phyloP scores from a whole-genome alignment of 2,888 invertebrate species.

The Athalia rosae region DNA sequence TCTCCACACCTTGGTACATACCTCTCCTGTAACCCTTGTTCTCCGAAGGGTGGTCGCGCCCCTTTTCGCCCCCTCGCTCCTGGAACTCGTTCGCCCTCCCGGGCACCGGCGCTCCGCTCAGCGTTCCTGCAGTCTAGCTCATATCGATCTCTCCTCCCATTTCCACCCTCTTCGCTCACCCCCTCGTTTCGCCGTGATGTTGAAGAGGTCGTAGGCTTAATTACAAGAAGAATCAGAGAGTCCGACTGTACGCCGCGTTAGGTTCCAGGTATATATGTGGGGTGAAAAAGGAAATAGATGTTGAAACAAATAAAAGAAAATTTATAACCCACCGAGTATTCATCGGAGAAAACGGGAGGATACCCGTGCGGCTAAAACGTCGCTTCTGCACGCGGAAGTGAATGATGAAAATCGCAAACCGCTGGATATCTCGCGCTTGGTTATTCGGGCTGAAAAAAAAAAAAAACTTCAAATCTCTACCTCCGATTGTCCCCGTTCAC shows the following conservation, averaged over 20 bases:
- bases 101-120: conserved; percentile 24
- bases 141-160: conserved; percentile 27
- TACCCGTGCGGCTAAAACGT: too few species aligned
- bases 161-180: neutral
- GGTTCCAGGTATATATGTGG: neutral
- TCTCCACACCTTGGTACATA: conserved; percentile 20
- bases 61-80: conserved; percentile 25
- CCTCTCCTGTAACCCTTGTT: conserved; percentile 5
- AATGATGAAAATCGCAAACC: too few species aligned
- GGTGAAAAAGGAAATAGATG: neutral
- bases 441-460: too few species aligned
- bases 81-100: conserved; percentile 33
- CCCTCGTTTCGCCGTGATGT: conserved; percentile 13
- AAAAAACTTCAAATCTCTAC: too few species aligned
- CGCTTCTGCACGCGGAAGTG: too few species aligned
- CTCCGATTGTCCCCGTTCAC: too few species aligned
- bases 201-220: conserved; percentile 39
- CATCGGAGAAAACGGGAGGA: too few species aligned
- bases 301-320: neutral
- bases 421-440: too few species aligned
- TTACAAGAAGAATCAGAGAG: conserved; percentile 40
- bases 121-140: conserved; percentile 41
- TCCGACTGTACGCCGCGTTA: conserved; percentile 1
- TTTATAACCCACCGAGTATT: too few species aligned
- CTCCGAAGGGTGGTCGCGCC: conserved; percentile 1